Conservation (phyloP, 2,888 invertebrate genomes). For the Netelia inedita region DNA sequence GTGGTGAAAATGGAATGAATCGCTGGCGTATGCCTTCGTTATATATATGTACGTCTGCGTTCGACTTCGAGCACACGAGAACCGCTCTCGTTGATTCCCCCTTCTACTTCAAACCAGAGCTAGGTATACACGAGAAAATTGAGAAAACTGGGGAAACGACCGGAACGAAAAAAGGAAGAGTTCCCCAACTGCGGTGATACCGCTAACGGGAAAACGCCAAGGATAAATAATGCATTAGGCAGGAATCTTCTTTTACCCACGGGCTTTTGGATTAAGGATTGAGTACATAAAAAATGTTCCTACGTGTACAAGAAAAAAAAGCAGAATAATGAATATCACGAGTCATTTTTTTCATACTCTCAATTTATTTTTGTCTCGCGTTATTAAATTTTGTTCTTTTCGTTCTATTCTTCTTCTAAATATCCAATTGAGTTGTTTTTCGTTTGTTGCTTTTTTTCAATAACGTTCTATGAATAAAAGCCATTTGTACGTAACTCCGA, state of each 20-base stretch:
- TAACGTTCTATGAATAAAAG: neutral
- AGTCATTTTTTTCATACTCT: neutral
- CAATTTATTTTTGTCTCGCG: neutral
- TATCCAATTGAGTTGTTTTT: neutral
- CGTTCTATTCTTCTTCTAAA: neutral
- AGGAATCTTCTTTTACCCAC: neutral
- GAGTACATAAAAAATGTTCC: neutral
- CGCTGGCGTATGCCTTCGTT: conserved; percentile 16
- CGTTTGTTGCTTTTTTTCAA: neutral
- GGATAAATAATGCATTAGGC: neutral
- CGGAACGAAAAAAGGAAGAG: conserved; percentile 22
- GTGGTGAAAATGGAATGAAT: conserved; percentile 55
- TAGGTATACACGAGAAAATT: conserved; percentile 12
- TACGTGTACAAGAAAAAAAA: neutral
- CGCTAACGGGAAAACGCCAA: neutral
- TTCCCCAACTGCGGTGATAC: conserved; percentile 1
- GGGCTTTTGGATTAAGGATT: neutral
- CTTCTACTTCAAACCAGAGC: conserved; percentile 35
- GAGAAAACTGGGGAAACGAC: conserved; percentile 2
- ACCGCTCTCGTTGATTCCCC: conserved; percentile 37
- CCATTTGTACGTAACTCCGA: neutral
- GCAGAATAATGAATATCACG: neutral
- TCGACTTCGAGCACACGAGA: conserved; percentile 41
- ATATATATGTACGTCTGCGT: conserved; percentile 35
- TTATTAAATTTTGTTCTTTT: neutral